Percentiles rank a stretch among this genome's conserved stretches.
Conservation (phyloP, 2,797 vertebrate species). For the Spinus olivaceus region DNA sequence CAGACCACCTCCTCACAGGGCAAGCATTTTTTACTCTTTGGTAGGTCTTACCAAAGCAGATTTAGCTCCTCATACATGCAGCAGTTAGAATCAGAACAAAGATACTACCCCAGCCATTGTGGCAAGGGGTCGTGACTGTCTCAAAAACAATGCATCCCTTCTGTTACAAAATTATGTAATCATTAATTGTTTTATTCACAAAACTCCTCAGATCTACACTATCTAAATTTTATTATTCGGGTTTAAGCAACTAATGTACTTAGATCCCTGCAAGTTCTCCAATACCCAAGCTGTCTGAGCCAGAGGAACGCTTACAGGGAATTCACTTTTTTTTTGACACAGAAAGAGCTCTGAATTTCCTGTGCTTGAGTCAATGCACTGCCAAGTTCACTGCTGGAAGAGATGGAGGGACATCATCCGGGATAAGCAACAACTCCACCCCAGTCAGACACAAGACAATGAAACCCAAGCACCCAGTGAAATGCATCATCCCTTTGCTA, state of each 20-base stretch:
- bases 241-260: background rate
- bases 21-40: background rate
- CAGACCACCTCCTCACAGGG: background rate
- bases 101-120: background rate
- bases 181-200: background rate
- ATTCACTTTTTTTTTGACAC: background rate
- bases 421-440: slow-evolving; percentile 21
- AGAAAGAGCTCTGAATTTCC: background rate
- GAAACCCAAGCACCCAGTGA: slow-evolving; percentile 60
- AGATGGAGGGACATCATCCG: slow-evolving; percentile 25
- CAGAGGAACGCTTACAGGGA: background rate
- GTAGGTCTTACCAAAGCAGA: background rate
- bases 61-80: background rate
- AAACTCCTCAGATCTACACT: background rate
- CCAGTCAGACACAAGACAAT: slow-evolving; percentile 52
- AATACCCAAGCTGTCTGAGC: background rate
- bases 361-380: background rate
- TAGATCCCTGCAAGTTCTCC: background rate
- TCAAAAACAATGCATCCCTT: background rate
- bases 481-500: slow-evolving; percentile 58
- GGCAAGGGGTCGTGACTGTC: background rate
- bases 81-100: background rate
- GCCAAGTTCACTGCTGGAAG: slow-evolving; percentile 9
- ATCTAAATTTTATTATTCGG: background rate
- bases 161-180: background rate